Evolutionary conservation across 2,797 vertebrate species (phyloP), one percentile per base, ranked within the genome.

Genomic region (Clamator glandarius): DNA sequence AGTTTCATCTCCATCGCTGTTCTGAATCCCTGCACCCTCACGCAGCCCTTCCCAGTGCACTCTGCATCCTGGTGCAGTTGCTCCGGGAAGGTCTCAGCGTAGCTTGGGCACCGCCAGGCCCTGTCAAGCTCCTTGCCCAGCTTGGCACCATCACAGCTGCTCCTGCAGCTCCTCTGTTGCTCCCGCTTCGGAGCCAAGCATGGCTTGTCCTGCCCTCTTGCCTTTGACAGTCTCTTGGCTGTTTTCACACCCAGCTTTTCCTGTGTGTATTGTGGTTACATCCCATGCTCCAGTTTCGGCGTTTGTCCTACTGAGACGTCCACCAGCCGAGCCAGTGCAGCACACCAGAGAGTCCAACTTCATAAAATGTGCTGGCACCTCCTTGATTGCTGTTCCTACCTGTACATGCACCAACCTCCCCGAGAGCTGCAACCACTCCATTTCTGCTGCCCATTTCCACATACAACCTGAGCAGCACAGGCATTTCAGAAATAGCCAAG

Each of bases 291-390:
- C 46, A 14, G 29, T 10, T 69, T 52, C 77, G 42, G 10, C 6
- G 0, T 23, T n/a, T 6, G 2, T 12, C 35, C 66, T 25, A 4
- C 7, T 11, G 46, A 25, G 17, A 15, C 0, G 3, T 29, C 50
- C 41, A 33, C 25, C 36, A 19, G n/a, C 57, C 28, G 4, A 1
- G 11, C 15, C 41, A 26, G 48, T 9, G 1, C 78, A 61, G 66
- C 41, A 25, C 52, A 25, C 8, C 15, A 17, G 19, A 55, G 55
- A 51, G n/a, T 29, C 17, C 72, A 29, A 33, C 39, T 54, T 18
- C 25, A 28, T 14, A 39, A 51, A 39, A 28, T 23, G 6, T 4
- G 20, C 76, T 59, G 59, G 19, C 54, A 51, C 9, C 55, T 11
- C 16, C 10, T 9, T 6, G 9, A 23, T 6, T n/a, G 29, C 75